These are phyloP conservation scores for Microcebus tavaratra DNA, from an alignment of 2,113 vertebrate genomes.

Conservation along the genomic window DNA sequence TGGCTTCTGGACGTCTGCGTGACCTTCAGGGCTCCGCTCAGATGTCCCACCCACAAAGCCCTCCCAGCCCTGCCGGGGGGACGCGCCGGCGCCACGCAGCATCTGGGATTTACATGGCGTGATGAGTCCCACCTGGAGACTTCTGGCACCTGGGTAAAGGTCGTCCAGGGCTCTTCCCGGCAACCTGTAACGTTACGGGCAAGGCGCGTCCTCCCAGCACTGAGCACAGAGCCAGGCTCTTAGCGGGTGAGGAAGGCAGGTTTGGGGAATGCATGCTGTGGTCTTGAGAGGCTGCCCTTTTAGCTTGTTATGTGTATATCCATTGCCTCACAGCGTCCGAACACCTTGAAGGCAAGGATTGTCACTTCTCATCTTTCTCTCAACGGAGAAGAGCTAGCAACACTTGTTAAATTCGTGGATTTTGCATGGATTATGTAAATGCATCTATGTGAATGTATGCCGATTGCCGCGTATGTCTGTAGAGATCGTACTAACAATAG, in stretches of 20 bases:
- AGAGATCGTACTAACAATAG: neutral
- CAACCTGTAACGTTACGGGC: fast-evolving
- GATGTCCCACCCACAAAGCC: neutral
- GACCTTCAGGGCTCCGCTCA: neutral
- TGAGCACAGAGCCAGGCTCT: neutral
- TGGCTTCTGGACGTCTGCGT: neutral
- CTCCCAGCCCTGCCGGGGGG: neutral
- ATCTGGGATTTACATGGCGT: neutral
- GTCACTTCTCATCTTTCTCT: neutral
- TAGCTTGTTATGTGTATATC: neutral
- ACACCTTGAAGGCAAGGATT: neutral
- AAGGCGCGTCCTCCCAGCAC: fast-evolving
- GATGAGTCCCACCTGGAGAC: neutral
- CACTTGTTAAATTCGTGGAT: neutral
- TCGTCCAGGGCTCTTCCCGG: neutral
- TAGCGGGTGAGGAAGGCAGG: neutral
- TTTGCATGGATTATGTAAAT: neutral
- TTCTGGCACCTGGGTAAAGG: neutral
- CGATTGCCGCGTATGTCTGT: too few species aligned
- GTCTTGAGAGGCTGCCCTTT: too few species aligned
- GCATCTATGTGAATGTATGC: too few species aligned
- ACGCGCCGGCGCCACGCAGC: fast-evolving
- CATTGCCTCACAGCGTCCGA: neutral
- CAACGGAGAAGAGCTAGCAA: neutral
- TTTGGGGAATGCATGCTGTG: neutral